Evolutionary conservation across 1,140 invertebrate species (phyloP), one percentile per base, ranked within the genome.

Genomic region (Eufriesea mexicana): DNA sequence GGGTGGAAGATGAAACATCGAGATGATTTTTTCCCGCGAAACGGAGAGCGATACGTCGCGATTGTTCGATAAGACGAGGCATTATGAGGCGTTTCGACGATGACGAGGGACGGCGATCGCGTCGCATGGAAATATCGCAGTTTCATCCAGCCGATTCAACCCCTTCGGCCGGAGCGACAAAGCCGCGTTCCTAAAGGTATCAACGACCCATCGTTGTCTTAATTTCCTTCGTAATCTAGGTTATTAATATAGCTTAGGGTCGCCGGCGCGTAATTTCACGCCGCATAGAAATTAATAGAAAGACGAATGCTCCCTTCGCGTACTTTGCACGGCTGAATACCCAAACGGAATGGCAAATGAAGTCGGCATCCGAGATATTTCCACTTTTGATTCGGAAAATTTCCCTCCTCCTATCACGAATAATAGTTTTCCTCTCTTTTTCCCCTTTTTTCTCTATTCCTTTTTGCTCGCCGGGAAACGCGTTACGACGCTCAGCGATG

Each of bases 201-300:
- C 79, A 78, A 84, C 83, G 79, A 66, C 75, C 88, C 86, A 85
- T 89, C 85, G 86, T 74, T 78, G 84, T 91, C 90, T 92, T 93
- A 92, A 93, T 92, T 92, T 92, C 87, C 84, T 88, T 89, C 85
- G 84, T 92, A 92, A 93, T 93, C 92, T 92, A 77, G 86, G 89
- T 93, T 92, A 93, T 93, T 93, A 93, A 93, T 93, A 93, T 91
- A 87, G 91, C 91, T 93, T 92, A 92, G 88, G 84, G 84, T 88
- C 86, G 90, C 72, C 78, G 89, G 85, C 79, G 78, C 91, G 79
- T 87, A 89, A 90, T 89, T 89, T 89, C 84, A 73, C 84, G 71
- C 70, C 80, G 84, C 83, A 71, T 49, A 83, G 88, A 84, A 86
- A 86, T 89, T 89, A 79, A 89, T 89, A 86, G 88, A 89, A 89